Evolutionary conservation across 2,113 vertebrate species (phyloP).

Genomic region (Gallinago media): DNA sequence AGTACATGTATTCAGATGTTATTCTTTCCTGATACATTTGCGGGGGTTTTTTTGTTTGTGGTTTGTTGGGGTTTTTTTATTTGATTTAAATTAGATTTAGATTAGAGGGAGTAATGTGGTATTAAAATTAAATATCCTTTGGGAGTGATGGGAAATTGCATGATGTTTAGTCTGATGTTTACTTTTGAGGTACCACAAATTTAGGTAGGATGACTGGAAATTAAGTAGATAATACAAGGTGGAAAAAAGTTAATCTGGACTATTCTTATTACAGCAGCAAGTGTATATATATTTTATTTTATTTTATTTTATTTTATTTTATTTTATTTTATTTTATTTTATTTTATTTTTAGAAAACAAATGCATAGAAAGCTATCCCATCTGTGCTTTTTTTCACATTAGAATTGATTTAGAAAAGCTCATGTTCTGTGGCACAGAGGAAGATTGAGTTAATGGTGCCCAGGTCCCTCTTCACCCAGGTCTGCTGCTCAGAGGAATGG

Average conservation of each 20-base stretch:
- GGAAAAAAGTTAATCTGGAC: neutral
- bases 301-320: neutral
- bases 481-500: neutral
- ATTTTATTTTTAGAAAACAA: neutral
- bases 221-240: neutral
- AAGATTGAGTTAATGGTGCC: neutral
- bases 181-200: neutral
- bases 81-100: neutral
- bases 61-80: neutral
- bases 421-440: neutral
- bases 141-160: neutral
- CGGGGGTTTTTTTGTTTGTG: neutral
- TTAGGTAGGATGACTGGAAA: neutral
- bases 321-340: neutral
- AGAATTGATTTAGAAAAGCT: neutral
- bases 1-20: neutral
- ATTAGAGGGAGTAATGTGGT: neutral
- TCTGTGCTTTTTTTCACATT: neutral
- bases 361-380: neutral
- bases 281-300: no score
- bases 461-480: accelerated
- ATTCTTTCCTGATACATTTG: neutral
- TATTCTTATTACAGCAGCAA: neutral
- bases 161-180: neutral
- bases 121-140: neutral